A percentile compares a stretch with the other conserved stretches of the same genome.
These are phyloP conservation scores for Caenorhabditis brenneri DNA, from an alignment of 1,140 invertebrate genomes.

Conservation along the genomic window DNA sequence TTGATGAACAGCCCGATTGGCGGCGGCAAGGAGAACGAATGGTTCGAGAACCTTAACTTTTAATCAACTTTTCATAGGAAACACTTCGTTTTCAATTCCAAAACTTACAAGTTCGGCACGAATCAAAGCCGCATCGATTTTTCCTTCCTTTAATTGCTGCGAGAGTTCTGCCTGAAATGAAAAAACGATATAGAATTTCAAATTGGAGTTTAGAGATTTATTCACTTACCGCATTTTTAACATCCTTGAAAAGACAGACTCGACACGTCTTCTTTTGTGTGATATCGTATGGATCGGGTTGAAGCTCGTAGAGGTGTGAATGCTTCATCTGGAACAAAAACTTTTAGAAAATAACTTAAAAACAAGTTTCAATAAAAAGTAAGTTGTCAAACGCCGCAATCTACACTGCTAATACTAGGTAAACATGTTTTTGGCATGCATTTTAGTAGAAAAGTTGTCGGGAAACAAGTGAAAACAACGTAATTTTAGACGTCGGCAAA, in stretches of 20 bases:
- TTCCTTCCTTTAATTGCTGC: slow-evolving; percentile 59
- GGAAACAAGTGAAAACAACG: slow-evolving; percentile 23
- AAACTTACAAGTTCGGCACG: slow-evolving; percentile 65
- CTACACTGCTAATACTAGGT: neutral
- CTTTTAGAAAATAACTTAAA: neutral
- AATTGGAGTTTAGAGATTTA: neutral
- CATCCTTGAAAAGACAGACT: slow-evolving; percentile 63
- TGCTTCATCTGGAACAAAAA: slow-evolving; percentile 11
- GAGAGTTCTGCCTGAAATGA: slow-evolving; percentile 59
- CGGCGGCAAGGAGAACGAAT: slow-evolving; percentile 66
- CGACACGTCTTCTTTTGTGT: slow-evolving; percentile 60
- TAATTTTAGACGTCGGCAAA: slow-evolving; percentile 16
- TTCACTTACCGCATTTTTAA: slow-evolving; percentile 64
- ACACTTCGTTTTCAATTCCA: no score
- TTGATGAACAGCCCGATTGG: slow-evolving; percentile 67
- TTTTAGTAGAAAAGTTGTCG: neutral
- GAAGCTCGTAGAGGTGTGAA: slow-evolving; percentile 62
- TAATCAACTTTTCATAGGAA: neutral
- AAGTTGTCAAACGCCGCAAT: neutral
- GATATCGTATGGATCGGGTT: slow-evolving; percentile 66
- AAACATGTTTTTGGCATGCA: slow-evolving; percentile 10
- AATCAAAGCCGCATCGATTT: slow-evolving; percentile 67
- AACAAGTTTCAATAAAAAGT: neutral
- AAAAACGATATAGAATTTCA: neutral
- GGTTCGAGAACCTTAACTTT: slow-evolving; percentile 64